phyloP scores from a whole-genome alignment of 2,113 vertebrate species.

The Gadus chalcogrammus region DNA sequence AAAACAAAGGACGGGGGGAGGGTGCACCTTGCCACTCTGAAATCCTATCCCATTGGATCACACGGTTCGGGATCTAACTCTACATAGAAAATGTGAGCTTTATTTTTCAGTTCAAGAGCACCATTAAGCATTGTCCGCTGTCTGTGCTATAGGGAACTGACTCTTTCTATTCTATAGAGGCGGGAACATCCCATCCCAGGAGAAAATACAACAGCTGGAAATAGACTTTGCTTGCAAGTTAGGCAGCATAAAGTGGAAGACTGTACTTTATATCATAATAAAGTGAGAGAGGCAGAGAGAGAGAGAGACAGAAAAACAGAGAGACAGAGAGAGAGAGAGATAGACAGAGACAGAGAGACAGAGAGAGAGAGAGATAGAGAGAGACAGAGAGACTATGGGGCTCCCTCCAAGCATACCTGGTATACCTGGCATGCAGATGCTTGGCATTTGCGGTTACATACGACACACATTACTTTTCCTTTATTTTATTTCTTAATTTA shows the following conservation, averaged over 20 bases:
- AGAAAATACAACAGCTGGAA: conserved; percentile 37
- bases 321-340: no score
- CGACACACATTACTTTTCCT: background rate
- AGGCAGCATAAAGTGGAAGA: conserved; percentile 2
- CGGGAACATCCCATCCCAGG: conserved; percentile 25
- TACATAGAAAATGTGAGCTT: conserved; percentile 20
- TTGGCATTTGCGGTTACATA: no score
- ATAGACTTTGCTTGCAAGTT: conserved; percentile 22
- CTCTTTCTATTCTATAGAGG: conserved; percentile 29
- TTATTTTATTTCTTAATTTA: conserved; percentile 26
- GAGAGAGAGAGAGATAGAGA: no score
- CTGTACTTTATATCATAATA: no score
- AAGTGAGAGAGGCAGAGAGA: no score
- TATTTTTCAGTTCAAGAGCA: conserved; percentile 40
- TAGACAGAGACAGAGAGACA: no score
- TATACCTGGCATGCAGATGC: no score
- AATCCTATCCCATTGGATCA: conserved; percentile 67
- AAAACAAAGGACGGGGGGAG: conserved; percentile 25
- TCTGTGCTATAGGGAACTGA: conserved; percentile 20
- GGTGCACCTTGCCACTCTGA: conserved; percentile 55
- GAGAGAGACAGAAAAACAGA: no score
- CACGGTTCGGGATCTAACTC: conserved; percentile 48
- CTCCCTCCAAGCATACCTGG: background rate
- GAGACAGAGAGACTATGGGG: background rate
- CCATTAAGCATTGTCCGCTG: conserved; percentile 39